Percentiles rank a stretch among this genome's conserved stretches.
Conservation (phyloP, 2,797 vertebrate species). For the Tympanoctomys barrerae region DNA sequence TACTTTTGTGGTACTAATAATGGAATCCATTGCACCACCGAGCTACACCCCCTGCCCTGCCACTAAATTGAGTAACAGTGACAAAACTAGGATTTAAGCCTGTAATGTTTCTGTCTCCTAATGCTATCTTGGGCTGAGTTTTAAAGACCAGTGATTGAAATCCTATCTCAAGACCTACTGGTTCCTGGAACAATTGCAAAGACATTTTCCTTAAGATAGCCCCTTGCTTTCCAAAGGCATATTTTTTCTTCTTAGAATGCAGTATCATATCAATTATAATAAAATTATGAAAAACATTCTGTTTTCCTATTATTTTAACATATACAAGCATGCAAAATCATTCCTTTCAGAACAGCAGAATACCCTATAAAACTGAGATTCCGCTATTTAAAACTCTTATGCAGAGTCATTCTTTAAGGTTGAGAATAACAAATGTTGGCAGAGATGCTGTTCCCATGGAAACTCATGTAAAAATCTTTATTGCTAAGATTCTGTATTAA, state of each 20-base stretch:
- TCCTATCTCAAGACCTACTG: background rate
- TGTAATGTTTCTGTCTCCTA: slow-evolving; percentile 38
- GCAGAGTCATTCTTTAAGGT: slow-evolving; percentile 6
- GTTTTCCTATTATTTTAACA: slow-evolving; percentile 51
- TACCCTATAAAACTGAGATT: slow-evolving; percentile 34
- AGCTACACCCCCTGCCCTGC: background rate
- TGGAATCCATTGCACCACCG: background rate
- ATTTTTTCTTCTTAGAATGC: slow-evolving; percentile 20
- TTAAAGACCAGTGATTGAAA: background rate
- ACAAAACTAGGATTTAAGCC: slow-evolving; percentile 35
- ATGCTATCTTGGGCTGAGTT: background rate
- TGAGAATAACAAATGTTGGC: slow-evolving; percentile 57
- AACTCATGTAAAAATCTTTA: slow-evolving; percentile 59
- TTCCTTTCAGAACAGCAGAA: background rate
- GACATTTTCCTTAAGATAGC: slow-evolving; percentile 52
- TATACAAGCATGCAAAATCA: slow-evolving; percentile 16
- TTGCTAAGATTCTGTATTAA: slow-evolving; percentile 29
- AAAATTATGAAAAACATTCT: slow-evolving; percentile 55
- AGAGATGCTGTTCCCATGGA: slow-evolving; percentile 59
- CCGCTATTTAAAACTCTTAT: slow-evolving; percentile 46
- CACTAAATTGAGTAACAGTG: slow-evolving; percentile 11
- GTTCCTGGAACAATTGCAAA: background rate
- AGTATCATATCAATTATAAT: slow-evolving; percentile 51
- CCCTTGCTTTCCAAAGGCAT: background rate
- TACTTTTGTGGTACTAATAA: background rate